phyloP scores from a whole-genome alignment of 2,888 invertebrate genomes.

The Cataglyphis livida region DNA sequence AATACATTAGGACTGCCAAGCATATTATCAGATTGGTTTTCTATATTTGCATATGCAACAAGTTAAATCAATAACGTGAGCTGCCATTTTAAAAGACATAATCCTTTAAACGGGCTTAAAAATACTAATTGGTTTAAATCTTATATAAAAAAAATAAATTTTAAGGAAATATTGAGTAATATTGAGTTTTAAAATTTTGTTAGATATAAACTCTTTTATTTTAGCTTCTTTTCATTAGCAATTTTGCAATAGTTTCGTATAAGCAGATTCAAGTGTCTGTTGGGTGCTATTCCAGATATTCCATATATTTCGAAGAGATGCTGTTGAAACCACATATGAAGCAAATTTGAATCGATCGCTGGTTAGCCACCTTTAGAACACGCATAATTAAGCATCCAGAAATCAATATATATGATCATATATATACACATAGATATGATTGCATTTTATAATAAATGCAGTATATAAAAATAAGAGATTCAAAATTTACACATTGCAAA shows the following conservation, averaged over 20 bases:
- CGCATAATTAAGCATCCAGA: constrained; percentile 11
- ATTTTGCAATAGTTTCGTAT: neutral
- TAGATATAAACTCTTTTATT: neutral
- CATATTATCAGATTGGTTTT: constrained; percentile 23
- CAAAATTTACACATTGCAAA: neutral
- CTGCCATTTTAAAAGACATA: constrained; percentile 41
- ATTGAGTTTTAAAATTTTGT: neutral
- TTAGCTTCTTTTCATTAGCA: neutral
- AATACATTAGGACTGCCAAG: constrained; percentile 20
- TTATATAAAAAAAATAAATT: constrained; percentile 3
- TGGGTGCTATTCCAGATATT: neutral
- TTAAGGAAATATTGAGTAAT: neutral
- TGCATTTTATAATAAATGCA: neutral
- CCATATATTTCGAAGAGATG: neutral
- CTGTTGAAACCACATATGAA: constrained; percentile 61
- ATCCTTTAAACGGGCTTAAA: neutral
- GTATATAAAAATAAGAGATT: neutral
- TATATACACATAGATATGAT: neutral
- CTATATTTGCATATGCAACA: constrained; percentile 79
- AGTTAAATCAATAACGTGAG: constrained; percentile 75
- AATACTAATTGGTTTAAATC: neutral
- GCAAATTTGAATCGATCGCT: constrained; percentile 77
- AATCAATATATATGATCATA: neutral
- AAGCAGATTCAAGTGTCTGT: neutral
- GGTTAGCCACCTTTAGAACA: constrained; percentile 54